A percentile compares a stretch with the other conserved stretches of the same genome.
Conservation (phyloP, 1,140 invertebrate species). For the Drosophila asahinai region DNA sequence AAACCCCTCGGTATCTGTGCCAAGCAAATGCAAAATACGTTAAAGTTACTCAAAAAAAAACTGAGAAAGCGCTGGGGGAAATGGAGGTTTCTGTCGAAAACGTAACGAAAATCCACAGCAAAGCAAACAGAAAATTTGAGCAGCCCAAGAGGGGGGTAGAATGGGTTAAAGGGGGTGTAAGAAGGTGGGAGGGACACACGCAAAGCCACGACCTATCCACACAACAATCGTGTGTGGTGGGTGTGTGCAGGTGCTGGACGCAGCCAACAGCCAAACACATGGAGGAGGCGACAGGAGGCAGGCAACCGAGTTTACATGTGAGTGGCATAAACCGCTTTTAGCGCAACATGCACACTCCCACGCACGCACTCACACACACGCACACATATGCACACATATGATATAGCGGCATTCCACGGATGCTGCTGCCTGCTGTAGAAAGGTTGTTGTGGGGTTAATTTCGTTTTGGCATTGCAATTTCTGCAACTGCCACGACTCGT, state of each 20-base stretch:
- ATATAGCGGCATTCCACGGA: conserved; percentile 15
- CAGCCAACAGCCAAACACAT: conserved; percentile 51
- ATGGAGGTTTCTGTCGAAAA: conserved; percentile 47
- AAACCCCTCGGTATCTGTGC: conserved; percentile 23
- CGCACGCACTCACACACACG: conserved; percentile 32
- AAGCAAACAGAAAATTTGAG: conserved; percentile 76
- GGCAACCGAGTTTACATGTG: conserved; percentile 64
- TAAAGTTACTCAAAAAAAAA: conserved; percentile 42
- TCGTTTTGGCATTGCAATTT: conserved; percentile 72
- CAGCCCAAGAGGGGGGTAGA: conserved; percentile 29
- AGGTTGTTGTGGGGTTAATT: conserved; percentile 74
- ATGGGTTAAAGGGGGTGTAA: conserved; percentile 15
- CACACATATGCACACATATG: conserved; percentile 1
- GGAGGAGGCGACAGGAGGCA: conserved; percentile 12
- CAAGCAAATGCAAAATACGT: conserved; percentile 75
- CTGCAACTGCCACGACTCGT: conserved; percentile 21
- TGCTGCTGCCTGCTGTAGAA: conserved; percentile 62
- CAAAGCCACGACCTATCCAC: conserved; percentile 81
- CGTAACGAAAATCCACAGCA: conserved; percentile 79
- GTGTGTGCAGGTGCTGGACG: conserved; percentile 47
- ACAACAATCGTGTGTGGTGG: conserved; percentile 77
- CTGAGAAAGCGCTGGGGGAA: conserved; percentile 26
- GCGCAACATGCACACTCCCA: conserved; percentile 44
- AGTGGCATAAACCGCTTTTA: conserved; percentile 81
- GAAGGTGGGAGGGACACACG: conserved; percentile 12